phyloP scores from a whole-genome alignment of 2,888 invertebrate genomes.

The Parnassius apollo region DNA sequence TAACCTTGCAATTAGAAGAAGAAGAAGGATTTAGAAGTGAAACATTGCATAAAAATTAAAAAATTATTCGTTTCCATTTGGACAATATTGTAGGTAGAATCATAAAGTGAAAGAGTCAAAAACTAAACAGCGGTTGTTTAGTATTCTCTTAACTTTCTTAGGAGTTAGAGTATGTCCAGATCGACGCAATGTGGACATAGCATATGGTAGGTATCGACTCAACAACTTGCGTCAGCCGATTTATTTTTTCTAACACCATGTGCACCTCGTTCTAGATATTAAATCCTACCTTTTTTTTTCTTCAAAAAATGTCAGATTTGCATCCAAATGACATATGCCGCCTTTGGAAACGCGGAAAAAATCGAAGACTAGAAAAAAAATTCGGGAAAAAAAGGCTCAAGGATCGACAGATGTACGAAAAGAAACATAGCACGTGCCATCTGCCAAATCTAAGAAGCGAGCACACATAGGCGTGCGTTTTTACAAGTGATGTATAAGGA shows the following conservation, averaged over 20 bases:
- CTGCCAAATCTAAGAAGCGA: constrained; percentile 76
- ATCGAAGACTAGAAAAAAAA: constrained; percentile 56
- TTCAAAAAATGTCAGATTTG: constrained; percentile 63
- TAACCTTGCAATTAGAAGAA: too few species aligned
- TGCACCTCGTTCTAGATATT: constrained; percentile 60
- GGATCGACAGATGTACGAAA: constrained; percentile 75
- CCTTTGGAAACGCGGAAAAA: constrained; percentile 38
- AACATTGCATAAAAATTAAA: too few species aligned
- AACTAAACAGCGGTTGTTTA: too few species aligned
- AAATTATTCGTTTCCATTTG: too few species aligned
- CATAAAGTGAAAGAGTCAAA: too few species aligned
- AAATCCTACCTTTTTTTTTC: constrained; percentile 59
- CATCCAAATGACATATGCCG: constrained; percentile 75
- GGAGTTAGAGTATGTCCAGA: constrained; percentile 26
- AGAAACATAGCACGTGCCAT: constrained; percentile 78
- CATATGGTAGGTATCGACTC: constrained; percentile 63
- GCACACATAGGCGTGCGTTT: constrained; percentile 51
- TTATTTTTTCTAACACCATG: constrained; percentile 72
- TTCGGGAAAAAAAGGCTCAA: constrained; percentile 55
- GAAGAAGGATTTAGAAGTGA: too few species aligned
- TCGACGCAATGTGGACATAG: constrained; percentile 53
- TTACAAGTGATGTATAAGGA: constrained; percentile 50
- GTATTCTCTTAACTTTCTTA: neutral
- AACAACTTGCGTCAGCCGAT: constrained; percentile 71
- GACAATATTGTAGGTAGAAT: too few species aligned